Base-by-base conservation (phyloP, 2,888 invertebrate species). In the Patella caerulea region DNA sequence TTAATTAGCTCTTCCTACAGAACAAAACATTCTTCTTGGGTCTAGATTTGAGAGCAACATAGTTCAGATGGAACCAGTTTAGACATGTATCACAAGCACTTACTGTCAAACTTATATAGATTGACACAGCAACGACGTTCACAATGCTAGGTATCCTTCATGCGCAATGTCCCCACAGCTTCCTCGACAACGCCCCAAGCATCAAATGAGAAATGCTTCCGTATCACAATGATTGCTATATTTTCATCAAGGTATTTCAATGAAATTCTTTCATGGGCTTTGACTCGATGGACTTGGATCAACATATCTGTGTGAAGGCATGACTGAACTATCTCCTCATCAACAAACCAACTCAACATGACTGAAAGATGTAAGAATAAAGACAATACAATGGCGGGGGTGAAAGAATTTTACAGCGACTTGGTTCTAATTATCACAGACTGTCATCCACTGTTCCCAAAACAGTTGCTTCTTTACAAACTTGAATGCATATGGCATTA, bases 401-500 rank as follows among this genome's bases (percentile, higher is more conserved):
- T 29, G 29, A 29, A 29, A 29, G 29, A 29, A 29, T 1, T 29
- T 29, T 29, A 3, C n/a, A 24, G 17, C 17, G 14, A 19, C 12
- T 29, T 75, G 17, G 55, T 19, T 19, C 54, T n/a, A 52, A n/a
- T 19, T 14, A 59, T 24, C 52, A 65, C n/a, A 45, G 69, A 53
- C n/a, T 45, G 53, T 59, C 75, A 45, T 65, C 71, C 19, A 17
- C 73, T n/a, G 77, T 71, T 70, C 12, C 11, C 55, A 56, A 17
- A n/a, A 77, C 52, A 72, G 14, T 65, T 79, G 79, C 52, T 76
- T 76, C 29, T 76, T 54, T 55, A 79, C 55, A 17, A 29, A 2
- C 24, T 12, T 24, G 29, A 76, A 76, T 3, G 79, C 76, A 65
- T 56, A 76, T 14, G 79, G 76, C n/a, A 76, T 79, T 54, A 79